These are phyloP conservation scores for Diabrotica virgifera DNA, from an alignment of 1,140 invertebrate species.

Conservation along the genomic window DNA sequence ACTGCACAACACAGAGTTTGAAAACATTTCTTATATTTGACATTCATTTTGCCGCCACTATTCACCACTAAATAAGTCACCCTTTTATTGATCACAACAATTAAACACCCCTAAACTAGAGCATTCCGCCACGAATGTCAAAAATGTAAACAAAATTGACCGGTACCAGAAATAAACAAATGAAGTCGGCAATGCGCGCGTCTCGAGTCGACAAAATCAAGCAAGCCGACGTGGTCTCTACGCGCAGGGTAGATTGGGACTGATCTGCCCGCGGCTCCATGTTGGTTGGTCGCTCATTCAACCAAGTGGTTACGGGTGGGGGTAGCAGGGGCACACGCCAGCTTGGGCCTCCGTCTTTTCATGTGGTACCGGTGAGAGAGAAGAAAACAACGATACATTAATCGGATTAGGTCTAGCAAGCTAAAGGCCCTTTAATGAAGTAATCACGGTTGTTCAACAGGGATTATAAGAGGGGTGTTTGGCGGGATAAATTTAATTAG, in stretches of 20 bases:
- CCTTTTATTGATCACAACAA: too few species aligned
- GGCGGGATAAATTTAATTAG: too few species aligned
- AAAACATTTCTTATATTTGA: constrained; percentile 36
- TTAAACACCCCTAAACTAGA: too few species aligned
- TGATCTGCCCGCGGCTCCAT: constrained; percentile 15
- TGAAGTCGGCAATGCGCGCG: constrained; percentile 6
- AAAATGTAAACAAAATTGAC: too few species aligned
- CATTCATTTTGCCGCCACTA: constrained; percentile 39
- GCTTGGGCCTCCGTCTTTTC: neutral
- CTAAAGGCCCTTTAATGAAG: constrained; percentile 2
- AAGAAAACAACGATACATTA: neutral
- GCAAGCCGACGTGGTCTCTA: neutral
- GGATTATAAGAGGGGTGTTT: too few species aligned
- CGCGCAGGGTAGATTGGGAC: neutral
- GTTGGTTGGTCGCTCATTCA: constrained; percentile 20
- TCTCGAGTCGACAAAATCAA: neutral
- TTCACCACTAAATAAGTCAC: neutral
- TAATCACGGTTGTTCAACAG: neutral
- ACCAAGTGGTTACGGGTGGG: constrained; percentile 12
- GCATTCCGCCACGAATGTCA: too few species aligned
- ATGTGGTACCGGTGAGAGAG: constrained; percentile 10
- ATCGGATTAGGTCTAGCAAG: neutral
- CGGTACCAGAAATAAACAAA: constrained; percentile 29
- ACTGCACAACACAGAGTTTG: constrained; percentile 41
- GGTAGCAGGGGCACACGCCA: constrained; percentile 26